Evolutionary conservation across 2,113 vertebrate genomes (phyloP).

Genomic region (Xenus cinereus): DNA sequence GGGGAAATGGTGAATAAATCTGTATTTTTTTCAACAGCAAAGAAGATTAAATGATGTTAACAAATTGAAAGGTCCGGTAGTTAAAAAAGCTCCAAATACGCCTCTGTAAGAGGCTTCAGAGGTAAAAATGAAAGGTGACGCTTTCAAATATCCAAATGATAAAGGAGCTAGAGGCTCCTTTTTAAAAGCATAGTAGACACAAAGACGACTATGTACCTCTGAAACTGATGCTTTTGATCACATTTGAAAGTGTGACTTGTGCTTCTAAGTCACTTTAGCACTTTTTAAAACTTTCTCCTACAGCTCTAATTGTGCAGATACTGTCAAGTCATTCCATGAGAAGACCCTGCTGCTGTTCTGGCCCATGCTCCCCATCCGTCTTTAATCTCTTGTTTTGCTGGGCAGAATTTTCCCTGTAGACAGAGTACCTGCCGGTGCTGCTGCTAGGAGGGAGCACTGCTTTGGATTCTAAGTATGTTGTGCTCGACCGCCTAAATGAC

Average conservation of each 20-base stretch:
- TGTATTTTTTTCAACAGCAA: background rate
- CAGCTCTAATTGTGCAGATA: background rate
- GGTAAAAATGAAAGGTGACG: background rate
- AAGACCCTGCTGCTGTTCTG: background rate
- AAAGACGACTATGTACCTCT: background rate
- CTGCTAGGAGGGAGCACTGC: background rate
- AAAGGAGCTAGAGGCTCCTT: background rate
- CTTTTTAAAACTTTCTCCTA: conserved; percentile 18
- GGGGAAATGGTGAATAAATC: background rate
- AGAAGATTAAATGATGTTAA: background rate
- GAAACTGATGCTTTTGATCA: conserved; percentile 16
- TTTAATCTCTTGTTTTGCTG: conserved; percentile 39
- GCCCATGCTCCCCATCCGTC: background rate
- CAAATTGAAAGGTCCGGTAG: background rate
- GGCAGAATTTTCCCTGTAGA: conserved; percentile 7
- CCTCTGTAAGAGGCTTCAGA: conserved; percentile 5
- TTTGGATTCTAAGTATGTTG: background rate
- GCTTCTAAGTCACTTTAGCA: conserved; percentile 13
- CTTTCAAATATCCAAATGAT: conserved; percentile 1
- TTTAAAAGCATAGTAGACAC: background rate
- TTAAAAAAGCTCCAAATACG: background rate
- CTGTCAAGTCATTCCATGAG: conserved; percentile 40
- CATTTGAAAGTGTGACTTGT: conserved; percentile 4
- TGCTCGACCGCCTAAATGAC: background rate
- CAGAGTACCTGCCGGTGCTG: background rate